Evolutionary conservation across 2,888 invertebrate species (phyloP).

Genomic region (Acleris holmiana): DNA sequence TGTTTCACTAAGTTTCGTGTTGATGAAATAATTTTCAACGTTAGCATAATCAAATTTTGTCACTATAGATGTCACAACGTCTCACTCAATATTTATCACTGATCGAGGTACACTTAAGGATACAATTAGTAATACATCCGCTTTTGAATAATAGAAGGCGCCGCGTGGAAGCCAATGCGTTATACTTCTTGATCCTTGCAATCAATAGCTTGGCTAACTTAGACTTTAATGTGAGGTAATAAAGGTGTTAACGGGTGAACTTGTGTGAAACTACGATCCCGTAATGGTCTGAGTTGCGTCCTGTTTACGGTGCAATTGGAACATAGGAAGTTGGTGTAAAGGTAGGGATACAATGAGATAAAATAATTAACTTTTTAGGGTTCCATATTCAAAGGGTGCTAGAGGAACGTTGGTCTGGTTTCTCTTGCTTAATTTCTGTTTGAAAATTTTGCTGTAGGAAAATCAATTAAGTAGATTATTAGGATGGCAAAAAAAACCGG

Average conservation of each 20-base stretch:
- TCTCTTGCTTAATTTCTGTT: too few relatives aligned
- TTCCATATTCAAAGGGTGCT: too few relatives aligned
- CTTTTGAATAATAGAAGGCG: conserved; percentile 67
- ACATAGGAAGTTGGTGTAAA: conserved; percentile 39
- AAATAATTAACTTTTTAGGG: too few relatives aligned
- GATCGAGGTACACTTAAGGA: conserved; percentile 39
- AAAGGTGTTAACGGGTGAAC: conserved; percentile 5
- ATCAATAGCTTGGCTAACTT: not conserved
- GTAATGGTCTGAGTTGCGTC: conserved; percentile 57
- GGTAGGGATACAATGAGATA: conserved; percentile 31
- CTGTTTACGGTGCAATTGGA: conserved; percentile 63
- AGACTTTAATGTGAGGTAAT: not conserved
- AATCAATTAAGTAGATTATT: too few relatives aligned
- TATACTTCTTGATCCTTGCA: conserved; percentile 39
- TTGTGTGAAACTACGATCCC: conserved; percentile 36
- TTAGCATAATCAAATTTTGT: too few relatives aligned
- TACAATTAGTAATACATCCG: conserved; percentile 61
- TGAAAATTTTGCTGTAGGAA: too few relatives aligned
- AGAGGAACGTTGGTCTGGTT: too few relatives aligned
- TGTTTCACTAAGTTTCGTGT: too few relatives aligned
- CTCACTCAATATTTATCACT: conserved; percentile 12
- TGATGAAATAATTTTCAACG: too few relatives aligned
- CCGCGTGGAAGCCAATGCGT: conserved; percentile 61
- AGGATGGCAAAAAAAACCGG: too few relatives aligned
- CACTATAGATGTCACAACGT: too few relatives aligned